These are phyloP conservation scores for Mesorhabditis spiculigera DNA, from an alignment of 2,888 invertebrate genomes.

Conservation along the genomic window DNA sequence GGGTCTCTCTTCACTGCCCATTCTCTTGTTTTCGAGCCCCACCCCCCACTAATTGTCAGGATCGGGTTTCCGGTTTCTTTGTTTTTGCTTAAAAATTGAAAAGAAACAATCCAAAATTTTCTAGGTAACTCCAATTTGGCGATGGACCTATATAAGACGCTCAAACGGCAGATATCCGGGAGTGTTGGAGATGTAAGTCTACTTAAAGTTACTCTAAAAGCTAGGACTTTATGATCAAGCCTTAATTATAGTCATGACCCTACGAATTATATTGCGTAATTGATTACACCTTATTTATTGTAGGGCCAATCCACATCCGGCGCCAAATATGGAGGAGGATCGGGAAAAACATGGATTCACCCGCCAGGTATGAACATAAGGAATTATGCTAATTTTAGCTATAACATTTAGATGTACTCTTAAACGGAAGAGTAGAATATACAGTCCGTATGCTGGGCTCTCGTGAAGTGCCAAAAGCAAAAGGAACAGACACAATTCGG, in stretches of 20 bases:
- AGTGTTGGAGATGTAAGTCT: constrained; percentile 12
- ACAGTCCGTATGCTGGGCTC: constrained; percentile 95
- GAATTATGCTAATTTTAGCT: not conserved
- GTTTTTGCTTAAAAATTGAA: constrained; percentile 19
- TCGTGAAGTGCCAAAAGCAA: constrained; percentile 88
- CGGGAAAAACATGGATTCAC: constrained; percentile 48
- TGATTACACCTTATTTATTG: not conserved
- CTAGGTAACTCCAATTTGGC: not conserved
- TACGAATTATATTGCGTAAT: too few species aligned
- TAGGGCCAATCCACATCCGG: constrained; percentile 16
- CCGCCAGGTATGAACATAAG: constrained; percentile 36
- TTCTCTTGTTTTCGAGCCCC: not conserved
- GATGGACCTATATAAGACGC: constrained; percentile 49
- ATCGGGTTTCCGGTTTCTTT: constrained; percentile 1
- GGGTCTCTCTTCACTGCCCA: constrained; percentile 13
- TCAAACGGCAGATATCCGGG: constrained; percentile 48
- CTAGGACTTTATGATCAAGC: too few species aligned
- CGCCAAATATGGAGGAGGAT: constrained; percentile 30
- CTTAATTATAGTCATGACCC: too few species aligned
- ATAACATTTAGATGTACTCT: constrained; percentile 75
- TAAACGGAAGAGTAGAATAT: constrained; percentile 92
- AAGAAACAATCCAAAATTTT: constrained; percentile 8
- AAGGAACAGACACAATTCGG: constrained; percentile 94
- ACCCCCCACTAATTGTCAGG: not conserved
- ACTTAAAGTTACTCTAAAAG: too few species aligned